Conservation (phyloP, 2,113 vertebrate species). For the Pteropus alecto region DNA sequence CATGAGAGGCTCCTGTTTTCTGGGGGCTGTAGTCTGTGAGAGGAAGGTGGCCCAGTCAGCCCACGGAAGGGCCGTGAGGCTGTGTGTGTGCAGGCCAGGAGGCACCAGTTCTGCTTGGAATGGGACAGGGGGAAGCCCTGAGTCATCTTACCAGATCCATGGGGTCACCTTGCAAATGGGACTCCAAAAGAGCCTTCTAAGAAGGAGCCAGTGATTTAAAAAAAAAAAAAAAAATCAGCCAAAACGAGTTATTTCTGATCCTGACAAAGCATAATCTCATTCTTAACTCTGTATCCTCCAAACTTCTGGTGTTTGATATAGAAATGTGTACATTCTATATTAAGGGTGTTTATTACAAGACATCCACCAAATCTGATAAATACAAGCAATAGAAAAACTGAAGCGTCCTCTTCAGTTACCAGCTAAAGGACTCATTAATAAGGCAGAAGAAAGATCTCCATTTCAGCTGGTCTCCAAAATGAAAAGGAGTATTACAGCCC, state of each 20-base stretch:
- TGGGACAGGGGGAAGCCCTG: background rate
- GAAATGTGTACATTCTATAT: background rate
- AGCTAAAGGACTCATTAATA: background rate
- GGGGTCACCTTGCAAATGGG: background rate
- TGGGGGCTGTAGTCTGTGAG: background rate
- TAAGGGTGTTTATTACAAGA: background rate
- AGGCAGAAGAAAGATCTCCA: background rate
- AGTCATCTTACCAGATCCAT: background rate
- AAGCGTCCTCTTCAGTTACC: background rate
- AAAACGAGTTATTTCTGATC: constrained; percentile 6
- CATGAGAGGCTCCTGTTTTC: background rate
- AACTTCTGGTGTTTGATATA: background rate
- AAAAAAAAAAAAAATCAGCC: background rate
- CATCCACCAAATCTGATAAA: background rate
- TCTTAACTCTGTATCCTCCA: background rate
- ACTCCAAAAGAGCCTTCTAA: background rate
- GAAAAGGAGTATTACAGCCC: background rate
- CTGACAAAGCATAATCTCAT: background rate
- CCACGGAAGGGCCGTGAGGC: background rate
- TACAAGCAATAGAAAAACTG: background rate
- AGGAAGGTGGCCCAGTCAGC: background rate
- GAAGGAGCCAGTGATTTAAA: background rate
- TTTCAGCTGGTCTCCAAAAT: background rate
- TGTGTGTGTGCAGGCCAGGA: background rate
- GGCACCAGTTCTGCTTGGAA: background rate